Base-by-base conservation (phyloP, 2,888 invertebrate genomes). In the Punctoribates punctum region DNA sequence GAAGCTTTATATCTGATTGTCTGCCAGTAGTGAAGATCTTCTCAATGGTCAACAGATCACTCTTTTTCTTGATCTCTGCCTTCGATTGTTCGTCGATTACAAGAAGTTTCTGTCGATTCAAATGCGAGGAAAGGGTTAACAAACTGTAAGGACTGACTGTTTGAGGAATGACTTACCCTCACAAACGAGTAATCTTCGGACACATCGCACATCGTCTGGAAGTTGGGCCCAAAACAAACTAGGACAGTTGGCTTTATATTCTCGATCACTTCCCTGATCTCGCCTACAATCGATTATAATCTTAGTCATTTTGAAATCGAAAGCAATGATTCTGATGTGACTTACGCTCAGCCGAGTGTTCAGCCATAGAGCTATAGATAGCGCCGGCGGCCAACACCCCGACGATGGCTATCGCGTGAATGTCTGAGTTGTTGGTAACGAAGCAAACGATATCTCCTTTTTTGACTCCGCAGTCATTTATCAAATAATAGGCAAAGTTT, bases 401-500 rank as follows among this genome's bases (percentile, higher is more conserved):
- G 25, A 65, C 9, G 11, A 65, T 34, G 4, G 13, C 34, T 3
- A 65, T 65, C 6, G 34, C 62, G n/a, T 65, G 62, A 34, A n/a
- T 34, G n/a, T 65, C 62, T 4, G 62, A 34, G 25, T 34, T 65
- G 15, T 65, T 4, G 29, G 34, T 25, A 6, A 65, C 34, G 29
- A 65, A 65, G 34, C 62, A 65, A 34, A 65, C 34, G 17, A 65
- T 25, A 17, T 65, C 34, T 65, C 62, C 62, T 65, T 65, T 65
- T 17, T 3, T 34, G 11, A 65, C 29, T 1, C 29, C 13, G n/a
- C 62, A 65, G 34, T 65, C 62, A 34, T 65, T 65, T 6, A 65
- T 65, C 62, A 65, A 25, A 65, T 65, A 65, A n/a, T 65, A 65
- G 34, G 62, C 62, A 34, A 65, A 65, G n/a, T 65, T 65, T 0